Evolutionary conservation across 35 echinoderm and acorn worm genomes (phyloP).

Genomic region (Strongylocentrotus purpuratus): DNA sequence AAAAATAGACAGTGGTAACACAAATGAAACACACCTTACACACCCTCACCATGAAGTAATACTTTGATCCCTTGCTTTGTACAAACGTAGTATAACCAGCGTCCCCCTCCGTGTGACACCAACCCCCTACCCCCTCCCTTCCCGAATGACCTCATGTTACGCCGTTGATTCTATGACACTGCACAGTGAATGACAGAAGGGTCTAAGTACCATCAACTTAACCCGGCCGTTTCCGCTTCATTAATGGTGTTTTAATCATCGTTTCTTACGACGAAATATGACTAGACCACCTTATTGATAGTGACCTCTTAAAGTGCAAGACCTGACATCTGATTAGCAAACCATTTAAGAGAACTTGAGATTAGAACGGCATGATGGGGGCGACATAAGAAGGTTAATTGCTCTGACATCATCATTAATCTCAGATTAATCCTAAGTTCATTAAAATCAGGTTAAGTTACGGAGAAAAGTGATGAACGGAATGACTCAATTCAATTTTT

Average conservation of each 20-base stretch:
- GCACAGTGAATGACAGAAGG: not conserved
- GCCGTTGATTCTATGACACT: not conserved
- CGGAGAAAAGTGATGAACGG: not conserved
- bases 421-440: not conserved
- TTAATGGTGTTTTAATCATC: not conserved
- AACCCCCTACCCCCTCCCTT: not conserved
- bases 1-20: not conserved
- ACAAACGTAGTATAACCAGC: no score
- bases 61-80: no score
- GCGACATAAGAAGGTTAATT: not conserved
- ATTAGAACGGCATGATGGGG: not conserved
- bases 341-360: not conserved
- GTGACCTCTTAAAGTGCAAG: not conserved
- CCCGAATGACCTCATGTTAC: not conserved
- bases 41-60: no score
- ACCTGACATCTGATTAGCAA: not conserved
- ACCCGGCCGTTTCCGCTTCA: not conserved
- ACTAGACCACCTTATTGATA: not conserved
- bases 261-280: not conserved
- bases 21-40: no score
- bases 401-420: not conserved
- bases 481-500: not conserved
- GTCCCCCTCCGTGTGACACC: no score
- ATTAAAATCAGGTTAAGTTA: constrained; percentile 3
- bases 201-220: not conserved